These are phyloP conservation scores for Coracopsis vasa DNA, from an alignment of 2,113 vertebrate species.

Conservation along the genomic window DNA sequence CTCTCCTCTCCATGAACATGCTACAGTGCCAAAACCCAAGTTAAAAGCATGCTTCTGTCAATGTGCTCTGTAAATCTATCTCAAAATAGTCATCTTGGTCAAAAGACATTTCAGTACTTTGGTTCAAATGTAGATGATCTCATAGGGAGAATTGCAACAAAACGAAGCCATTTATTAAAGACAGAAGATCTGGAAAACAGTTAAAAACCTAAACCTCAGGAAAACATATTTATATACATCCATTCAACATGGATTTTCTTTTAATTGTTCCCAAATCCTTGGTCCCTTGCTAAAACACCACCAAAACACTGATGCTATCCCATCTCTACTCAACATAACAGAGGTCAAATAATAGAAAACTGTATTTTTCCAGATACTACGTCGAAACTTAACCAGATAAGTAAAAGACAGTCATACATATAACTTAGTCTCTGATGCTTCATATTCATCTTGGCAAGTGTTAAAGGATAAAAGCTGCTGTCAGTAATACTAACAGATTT, in stretches of 20 bases:
- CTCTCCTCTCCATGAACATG: neutral
- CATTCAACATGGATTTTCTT: neutral
- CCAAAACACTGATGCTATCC: neutral
- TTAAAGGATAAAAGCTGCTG: neutral
- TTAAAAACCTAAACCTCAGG: slow-evolving; percentile 7
- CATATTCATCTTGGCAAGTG: neutral
- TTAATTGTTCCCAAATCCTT: neutral
- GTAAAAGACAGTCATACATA: neutral
- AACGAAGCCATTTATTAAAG: slow-evolving; percentile 32
- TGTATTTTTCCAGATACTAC: neutral
- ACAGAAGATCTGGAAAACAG: slow-evolving; percentile 30
- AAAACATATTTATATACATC: neutral
- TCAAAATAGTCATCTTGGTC: slow-evolving; percentile 41
- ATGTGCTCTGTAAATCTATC: slow-evolving; percentile 23
- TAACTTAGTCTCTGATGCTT: neutral
- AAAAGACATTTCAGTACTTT: slow-evolving; percentile 53
- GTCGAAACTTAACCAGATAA: neutral
- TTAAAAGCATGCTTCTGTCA: neutral
- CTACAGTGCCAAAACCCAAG: neutral
- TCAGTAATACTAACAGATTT: neutral
- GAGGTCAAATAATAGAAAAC: neutral
- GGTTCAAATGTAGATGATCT: slow-evolving; percentile 46
- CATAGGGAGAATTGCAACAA: slow-evolving; percentile 24
- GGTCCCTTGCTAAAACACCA: neutral
- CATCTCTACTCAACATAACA: neutral